Base-by-base conservation (phyloP, 2,113 vertebrate genomes). In the Amphilophus citrinellus region DNA sequence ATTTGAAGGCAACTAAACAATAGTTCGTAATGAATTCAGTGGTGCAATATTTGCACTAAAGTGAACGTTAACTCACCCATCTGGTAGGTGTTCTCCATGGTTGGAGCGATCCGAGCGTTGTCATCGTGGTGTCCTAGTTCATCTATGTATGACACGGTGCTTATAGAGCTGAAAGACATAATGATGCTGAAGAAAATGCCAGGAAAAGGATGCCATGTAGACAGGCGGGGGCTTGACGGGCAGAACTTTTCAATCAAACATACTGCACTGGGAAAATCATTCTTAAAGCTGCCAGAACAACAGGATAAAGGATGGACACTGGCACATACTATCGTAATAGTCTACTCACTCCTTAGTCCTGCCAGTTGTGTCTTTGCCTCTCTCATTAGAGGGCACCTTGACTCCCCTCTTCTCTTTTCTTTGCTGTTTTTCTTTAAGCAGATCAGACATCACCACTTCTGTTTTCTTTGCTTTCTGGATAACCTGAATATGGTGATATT, bases 1-100 rank as follows among this genome's bases (percentile, higher is more conserved):
- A 50, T 50, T 73, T 73, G 27, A 20, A 32, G 44, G 10, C 17
- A 10, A 5, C 53, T 20, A 32, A 53, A 53, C 30, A 20, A 1
- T 10, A 4, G 20, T 63, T 37, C 5, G 2, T 27, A 4, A 14
- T 61, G 22, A 39, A 61, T 47, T 13, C n/a, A 30, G 68, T 39
- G 39, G n/a, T 27, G 13, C 20, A 3, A 3, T 2, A 9, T 84
- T 32, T 71, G 9, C 4, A 44, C 4, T 15, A 10, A 60, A 17
- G 42, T 58, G 27, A 63, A 13, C 3, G 13, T 83, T 57, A 24
- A 81, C 92, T 94, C 87, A 98, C 97, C 95, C 78, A 97, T 53
- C 73, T 96, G 96, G 63, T 97, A 97, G 8, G 97, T 97, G 93
- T 98, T 97, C 88, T 97, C 97, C 95, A 95, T 87, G 20, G 92